Base-by-base conservation (phyloP, 1,140 invertebrate species). In the Pachypsylla venusta region DNA sequence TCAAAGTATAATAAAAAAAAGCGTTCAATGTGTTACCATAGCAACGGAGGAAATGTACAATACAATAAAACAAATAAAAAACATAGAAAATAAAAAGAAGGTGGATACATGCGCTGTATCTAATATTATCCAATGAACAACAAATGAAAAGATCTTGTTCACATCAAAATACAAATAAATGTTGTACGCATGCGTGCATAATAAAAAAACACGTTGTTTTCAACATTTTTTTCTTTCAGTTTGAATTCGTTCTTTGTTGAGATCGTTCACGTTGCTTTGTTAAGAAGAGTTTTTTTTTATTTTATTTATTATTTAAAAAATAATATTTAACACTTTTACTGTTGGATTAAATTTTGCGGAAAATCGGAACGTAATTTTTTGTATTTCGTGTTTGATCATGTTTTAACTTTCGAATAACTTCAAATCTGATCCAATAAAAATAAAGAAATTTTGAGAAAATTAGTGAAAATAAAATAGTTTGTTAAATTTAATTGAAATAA, bases 1-100 rank as follows among this genome's bases (percentile, higher is more conserved):
- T 61, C 63, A 7, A 64, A 60, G 40, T 64, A 62, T 61, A 16
- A 40, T 56, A 20, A 56, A 35, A 57, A 42, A 24, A 26, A 48
- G 39, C 60, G 55, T 27, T 61, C 53, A 25, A 57, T 25, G 24
- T 26, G 22, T 61, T 39, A 10, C 22, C 19, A 22, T 61, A 13
- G 54, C 27, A 35, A 39, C 30, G 42, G 57, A 54, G 54, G 25
- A 13, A 42, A 10, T 14, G 24, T 25, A 30, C 35, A 39, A 56
- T 56, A 30, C 20, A 59, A 54, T 30, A 35, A 7, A 24, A 7
- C 27, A 14, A 54, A n/a, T n/a, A n/a, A n/a, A n/a, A n/a, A n/a
- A n/a, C n/a, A n/a, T n/a, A n/a, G n/a, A n/a, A n/a, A n/a, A n/a
- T 40, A 42, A 58, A 4, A 25, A 48, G 30, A 10, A 10, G 40